Conservation (phyloP, 2,888 invertebrate species). For the Dryomyza anilis region DNA sequence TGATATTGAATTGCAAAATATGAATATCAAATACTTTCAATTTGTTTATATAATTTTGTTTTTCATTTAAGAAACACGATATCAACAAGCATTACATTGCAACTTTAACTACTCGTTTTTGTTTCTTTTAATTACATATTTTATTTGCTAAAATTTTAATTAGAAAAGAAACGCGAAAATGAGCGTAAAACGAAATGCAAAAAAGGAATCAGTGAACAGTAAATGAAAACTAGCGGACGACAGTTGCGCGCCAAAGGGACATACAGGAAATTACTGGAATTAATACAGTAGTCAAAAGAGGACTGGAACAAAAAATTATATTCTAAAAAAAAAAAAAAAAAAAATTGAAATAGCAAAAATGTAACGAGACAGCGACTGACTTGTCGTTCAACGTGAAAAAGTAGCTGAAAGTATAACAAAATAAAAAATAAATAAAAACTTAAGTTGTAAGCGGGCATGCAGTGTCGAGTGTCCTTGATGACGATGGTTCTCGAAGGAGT, state of each 20-base stretch:
- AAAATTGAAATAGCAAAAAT: neutral
- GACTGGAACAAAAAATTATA: too few species aligned
- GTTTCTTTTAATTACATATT: slow-evolving; percentile 29
- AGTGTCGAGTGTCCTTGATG: neutral
- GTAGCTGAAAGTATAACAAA: neutral
- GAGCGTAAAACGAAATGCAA: slow-evolving; percentile 4
- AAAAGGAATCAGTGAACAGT: neutral
- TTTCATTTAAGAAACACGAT: too few species aligned
- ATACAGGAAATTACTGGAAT: neutral
- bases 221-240: neutral
- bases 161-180: slow-evolving; percentile 21
- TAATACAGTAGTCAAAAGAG: neutral
- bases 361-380: neutral
- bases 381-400: neutral
- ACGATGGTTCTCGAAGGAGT: neutral
- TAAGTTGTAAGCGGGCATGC: neutral
- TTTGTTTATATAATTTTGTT: too few species aligned
- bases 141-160: slow-evolving; percentile 36
- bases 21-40: too few species aligned
- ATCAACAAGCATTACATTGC: too few species aligned
- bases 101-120: too few species aligned
- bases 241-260: neutral
- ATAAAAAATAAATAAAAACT: neutral
- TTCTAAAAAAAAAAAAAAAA: neutral
- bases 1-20: too few species aligned